Percentiles rank a stretch among this genome's conserved stretches.
Evolutionary conservation across 2,888 invertebrate species (phyloP).

Genomic region (Xestia rhomboidea): DNA sequence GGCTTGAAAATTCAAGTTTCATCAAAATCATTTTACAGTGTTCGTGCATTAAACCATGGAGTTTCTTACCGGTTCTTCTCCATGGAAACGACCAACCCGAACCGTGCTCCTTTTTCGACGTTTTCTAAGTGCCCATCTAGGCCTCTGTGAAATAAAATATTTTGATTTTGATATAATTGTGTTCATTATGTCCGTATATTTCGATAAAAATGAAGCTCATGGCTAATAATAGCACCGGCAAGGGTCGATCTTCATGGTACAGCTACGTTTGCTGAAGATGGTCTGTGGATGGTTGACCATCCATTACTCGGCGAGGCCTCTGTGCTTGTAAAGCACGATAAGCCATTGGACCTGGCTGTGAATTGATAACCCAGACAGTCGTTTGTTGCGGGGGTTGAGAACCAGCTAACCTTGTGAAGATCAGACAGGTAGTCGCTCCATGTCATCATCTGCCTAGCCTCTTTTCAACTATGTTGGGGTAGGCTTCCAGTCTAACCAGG

Average conservation of each 20-base stretch:
- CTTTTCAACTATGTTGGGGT: too few species aligned
- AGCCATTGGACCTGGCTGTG: background rate
- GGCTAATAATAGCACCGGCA: background rate
- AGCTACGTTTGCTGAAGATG: background rate
- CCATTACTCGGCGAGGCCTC: background rate
- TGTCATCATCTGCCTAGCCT: too few species aligned
- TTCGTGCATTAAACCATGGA: too few species aligned
- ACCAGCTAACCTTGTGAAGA: background rate
- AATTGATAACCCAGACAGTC: background rate
- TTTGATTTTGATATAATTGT: too few species aligned
- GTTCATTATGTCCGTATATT: background rate
- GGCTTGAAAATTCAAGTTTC: slow-evolving; percentile 12
- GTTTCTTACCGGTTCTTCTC: too few species aligned
- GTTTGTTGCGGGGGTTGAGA: background rate
- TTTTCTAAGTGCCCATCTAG: too few species aligned
- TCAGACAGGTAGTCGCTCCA: background rate
- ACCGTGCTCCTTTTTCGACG: too few species aligned
- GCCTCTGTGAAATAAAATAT: too few species aligned
- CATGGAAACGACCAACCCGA: too few species aligned
- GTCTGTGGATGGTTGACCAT: background rate
- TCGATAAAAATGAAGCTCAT: background rate
- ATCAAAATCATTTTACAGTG: background rate
- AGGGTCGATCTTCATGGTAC: background rate
- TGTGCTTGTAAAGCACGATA: too few species aligned
- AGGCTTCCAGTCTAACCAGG: too few species aligned